Evolutionary conservation across 2,797 vertebrate genomes (phyloP).

Genomic region (Peromyscus aztecus): DNA sequence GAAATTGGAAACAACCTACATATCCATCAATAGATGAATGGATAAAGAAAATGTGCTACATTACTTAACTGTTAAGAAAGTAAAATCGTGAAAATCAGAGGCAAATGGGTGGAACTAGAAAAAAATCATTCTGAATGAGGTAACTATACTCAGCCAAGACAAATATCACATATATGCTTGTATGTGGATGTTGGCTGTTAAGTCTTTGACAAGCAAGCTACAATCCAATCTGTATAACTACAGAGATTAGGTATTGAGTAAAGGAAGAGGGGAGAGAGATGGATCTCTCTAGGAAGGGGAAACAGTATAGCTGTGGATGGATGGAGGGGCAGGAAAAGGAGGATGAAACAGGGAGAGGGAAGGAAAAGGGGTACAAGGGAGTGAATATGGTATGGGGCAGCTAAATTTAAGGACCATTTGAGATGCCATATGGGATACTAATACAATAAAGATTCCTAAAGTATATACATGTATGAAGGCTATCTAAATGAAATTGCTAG

Average conservation of each 20-base stretch:
- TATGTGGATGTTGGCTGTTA: neutral
- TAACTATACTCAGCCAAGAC: neutral
- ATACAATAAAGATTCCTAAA: neutral
- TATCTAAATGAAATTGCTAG: neutral
- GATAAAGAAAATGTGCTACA: neutral
- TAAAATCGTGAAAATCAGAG: neutral
- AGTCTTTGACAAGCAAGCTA: neutral
- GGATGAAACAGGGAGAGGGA: neutral
- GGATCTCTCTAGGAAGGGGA: neutral
- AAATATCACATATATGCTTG: neutral
- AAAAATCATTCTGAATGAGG: neutral
- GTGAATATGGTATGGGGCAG: neutral
- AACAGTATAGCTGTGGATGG: neutral
- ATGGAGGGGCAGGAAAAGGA: neutral
- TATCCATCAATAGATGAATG: neutral
- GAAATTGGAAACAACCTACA: neutral
- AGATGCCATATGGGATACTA: neutral
- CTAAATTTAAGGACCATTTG: neutral
- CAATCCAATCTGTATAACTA: neutral
- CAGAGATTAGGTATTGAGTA: neutral
- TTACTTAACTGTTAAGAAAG: neutral
- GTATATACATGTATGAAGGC: neutral
- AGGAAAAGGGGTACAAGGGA: neutral
- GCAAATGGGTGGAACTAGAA: neutral
- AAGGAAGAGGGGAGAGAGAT: neutral